Percentiles rank a stretch among this genome's conserved stretches.
Evolutionary conservation across 1,140 invertebrate genomes (phyloP).

Genomic region (Ceratina calcarata): DNA sequence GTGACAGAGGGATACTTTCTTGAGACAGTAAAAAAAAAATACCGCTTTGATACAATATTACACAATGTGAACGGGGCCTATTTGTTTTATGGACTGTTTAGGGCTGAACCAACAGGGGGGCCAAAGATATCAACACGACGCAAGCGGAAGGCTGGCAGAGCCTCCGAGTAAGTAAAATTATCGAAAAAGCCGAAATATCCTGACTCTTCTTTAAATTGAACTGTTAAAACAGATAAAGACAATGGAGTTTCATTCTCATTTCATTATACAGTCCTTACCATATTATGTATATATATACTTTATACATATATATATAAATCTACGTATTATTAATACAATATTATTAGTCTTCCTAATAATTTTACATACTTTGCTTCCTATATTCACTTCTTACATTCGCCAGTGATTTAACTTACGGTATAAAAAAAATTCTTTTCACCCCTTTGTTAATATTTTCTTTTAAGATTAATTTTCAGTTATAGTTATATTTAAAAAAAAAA

Average conservation of each 20-base stretch:
- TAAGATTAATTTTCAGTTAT: slow-evolving; percentile 30
- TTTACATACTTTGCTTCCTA: slow-evolving; percentile 41
- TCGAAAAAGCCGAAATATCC: slow-evolving; percentile 67
- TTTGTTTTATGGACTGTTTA: slow-evolving; percentile 81
- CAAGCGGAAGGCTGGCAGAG: slow-evolving; percentile 80
- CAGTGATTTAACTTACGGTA: slow-evolving; percentile 14
- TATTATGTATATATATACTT: slow-evolving; percentile 11
- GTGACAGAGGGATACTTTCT: slow-evolving; percentile 6
- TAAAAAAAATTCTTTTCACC: neutral
- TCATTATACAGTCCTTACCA: slow-evolving; percentile 45
- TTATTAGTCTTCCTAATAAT: slow-evolving; percentile 40
- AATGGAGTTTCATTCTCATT: slow-evolving; percentile 55
- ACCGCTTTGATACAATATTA: slow-evolving; percentile 53
- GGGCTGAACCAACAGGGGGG: slow-evolving; percentile 81
- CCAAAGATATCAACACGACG: slow-evolving; percentile 80
- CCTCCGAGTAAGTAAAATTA: slow-evolving; percentile 80
- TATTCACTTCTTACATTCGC: neutral
- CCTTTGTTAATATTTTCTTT: neutral
- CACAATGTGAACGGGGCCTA: slow-evolving; percentile 74
- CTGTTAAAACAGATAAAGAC: slow-evolving; percentile 53
- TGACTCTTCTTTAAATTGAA: slow-evolving; percentile 66
- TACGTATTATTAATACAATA: slow-evolving; percentile 32
- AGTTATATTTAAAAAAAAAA: slow-evolving; percentile 18
- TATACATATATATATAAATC: slow-evolving; percentile 6
- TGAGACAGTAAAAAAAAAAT: slow-evolving; percentile 23